Evolutionary conservation across 2,113 vertebrate genomes (phyloP).

Genomic region (Mobula hypostoma): DNA sequence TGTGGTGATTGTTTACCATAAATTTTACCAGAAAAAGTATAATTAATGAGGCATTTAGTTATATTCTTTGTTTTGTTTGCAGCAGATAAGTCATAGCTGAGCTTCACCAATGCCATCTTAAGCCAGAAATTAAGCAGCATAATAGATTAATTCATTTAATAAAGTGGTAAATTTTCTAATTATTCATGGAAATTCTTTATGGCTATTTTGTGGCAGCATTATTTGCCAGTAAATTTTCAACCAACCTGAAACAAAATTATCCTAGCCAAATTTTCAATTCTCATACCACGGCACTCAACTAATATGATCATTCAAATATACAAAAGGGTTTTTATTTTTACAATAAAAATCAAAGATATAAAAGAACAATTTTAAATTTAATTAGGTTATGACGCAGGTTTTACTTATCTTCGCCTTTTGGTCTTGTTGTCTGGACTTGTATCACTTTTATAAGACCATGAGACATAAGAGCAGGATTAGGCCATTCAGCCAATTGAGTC

Average conservation of each 20-base stretch:
- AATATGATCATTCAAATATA: conserved; percentile 1
- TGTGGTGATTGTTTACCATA: no score
- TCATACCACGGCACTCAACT: no score
- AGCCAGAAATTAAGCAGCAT: background rate
- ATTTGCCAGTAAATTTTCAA: background rate
- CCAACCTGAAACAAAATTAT: background rate
- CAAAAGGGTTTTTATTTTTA: background rate
- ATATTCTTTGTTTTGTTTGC: no score
- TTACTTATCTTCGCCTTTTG: background rate
- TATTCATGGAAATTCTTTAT: background rate
- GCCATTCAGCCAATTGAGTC: no score
- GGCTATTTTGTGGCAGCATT: background rate
- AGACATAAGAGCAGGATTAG: no score
- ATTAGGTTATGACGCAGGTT: background rate
- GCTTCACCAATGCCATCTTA: no score
- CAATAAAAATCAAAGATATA: background rate
- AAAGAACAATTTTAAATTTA: background rate
- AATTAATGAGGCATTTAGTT: no score
- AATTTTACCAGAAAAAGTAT: no score
- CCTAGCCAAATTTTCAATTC: background rate
- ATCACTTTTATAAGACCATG: background rate
- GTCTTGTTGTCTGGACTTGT: background rate
- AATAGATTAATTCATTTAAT: background rate
- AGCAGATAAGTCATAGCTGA: no score
- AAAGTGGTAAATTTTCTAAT: background rate